Evolutionary conservation across 1,140 invertebrate species (phyloP).

Genomic region (Scaptodrosophila lebanonensis): DNA sequence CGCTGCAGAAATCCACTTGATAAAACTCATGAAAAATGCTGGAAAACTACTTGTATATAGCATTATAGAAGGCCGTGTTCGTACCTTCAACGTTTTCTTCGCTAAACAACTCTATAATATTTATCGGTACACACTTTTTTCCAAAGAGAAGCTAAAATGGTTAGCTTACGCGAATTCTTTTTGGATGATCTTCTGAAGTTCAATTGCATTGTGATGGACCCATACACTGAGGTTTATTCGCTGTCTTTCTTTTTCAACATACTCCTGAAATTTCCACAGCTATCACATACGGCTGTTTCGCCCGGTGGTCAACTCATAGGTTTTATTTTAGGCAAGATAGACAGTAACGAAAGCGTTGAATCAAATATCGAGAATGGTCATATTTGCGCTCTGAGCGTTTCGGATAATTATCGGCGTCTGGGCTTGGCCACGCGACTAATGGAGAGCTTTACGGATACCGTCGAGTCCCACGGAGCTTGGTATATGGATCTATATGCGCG

Average conservation of each 20-base stretch:
- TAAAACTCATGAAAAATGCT: too few relatives aligned
- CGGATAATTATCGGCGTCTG: conserved; percentile 27
- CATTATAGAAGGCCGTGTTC: too few relatives aligned
- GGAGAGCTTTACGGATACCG: background rate
- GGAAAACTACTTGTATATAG: too few relatives aligned
- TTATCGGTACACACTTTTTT: background rate
- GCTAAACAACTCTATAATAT: too few relatives aligned
- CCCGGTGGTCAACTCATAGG: conserved; percentile 25
- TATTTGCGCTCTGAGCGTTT: conserved; percentile 31
- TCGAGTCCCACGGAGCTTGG: conserved; percentile 1
- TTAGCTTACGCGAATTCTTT: conserved; percentile 13
- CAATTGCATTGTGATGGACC: conserved; percentile 33
- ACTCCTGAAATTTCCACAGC: conserved; percentile 25
- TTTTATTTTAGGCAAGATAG: conserved; percentile 14
- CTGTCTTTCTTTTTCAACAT: conserved; percentile 9
- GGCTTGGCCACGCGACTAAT: conserved; percentile 28
- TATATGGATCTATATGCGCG: conserved; percentile 41
- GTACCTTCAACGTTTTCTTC: too few relatives aligned
- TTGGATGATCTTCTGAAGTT: conserved; percentile 37
- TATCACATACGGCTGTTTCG: conserved; percentile 14
- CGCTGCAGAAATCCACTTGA: too few relatives aligned
- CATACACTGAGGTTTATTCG: conserved; percentile 27
- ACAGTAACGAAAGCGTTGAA: background rate
- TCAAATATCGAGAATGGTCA: conserved; percentile 26
- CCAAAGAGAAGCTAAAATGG: conserved; percentile 11